These are phyloP conservation scores for Falco cherrug DNA, from an alignment of 2,797 vertebrate species.

Conservation along the genomic window DNA sequence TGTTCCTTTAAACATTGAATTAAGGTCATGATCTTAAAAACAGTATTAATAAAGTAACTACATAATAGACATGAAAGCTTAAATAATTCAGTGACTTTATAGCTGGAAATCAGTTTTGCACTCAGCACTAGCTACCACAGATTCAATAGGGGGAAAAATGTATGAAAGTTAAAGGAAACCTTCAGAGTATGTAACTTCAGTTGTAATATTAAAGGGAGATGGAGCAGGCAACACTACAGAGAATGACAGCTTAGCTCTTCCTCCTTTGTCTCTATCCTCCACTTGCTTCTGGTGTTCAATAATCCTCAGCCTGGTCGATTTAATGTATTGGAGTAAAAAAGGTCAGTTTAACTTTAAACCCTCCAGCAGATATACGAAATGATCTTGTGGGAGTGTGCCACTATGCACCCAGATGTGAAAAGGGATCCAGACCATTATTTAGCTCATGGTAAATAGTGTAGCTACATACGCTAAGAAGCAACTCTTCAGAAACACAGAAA, in stretches of 20 bases:
- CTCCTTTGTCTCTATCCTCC: neutral
- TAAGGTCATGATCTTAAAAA: slow-evolving; percentile 48
- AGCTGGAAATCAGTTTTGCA: slow-evolving; percentile 25
- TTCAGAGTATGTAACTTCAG: slow-evolving; percentile 16
- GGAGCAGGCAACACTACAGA: neutral
- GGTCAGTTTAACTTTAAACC: slow-evolving; percentile 2
- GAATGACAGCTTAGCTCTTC: neutral
- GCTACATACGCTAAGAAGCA: neutral
- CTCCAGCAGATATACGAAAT: neutral
- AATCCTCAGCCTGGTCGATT: neutral
- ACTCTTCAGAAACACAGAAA: neutral
- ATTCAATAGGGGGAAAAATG: neutral
- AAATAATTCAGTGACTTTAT: slow-evolving; percentile 35
- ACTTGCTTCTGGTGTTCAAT: slow-evolving; percentile 17
- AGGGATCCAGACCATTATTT: neutral
- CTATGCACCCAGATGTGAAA: neutral
- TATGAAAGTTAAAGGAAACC: slow-evolving; percentile 33
- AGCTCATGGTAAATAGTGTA: neutral
- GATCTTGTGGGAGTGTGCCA: slow-evolving; percentile 1
- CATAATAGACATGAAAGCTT: slow-evolving; percentile 17
- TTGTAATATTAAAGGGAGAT: neutral
- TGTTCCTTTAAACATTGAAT: slow-evolving; percentile 47
- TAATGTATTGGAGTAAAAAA: neutral
- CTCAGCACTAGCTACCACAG: neutral
- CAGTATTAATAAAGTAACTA: slow-evolving; percentile 49